Conservation (phyloP, 2,113 vertebrate species). For the Morone saxatilis region DNA sequence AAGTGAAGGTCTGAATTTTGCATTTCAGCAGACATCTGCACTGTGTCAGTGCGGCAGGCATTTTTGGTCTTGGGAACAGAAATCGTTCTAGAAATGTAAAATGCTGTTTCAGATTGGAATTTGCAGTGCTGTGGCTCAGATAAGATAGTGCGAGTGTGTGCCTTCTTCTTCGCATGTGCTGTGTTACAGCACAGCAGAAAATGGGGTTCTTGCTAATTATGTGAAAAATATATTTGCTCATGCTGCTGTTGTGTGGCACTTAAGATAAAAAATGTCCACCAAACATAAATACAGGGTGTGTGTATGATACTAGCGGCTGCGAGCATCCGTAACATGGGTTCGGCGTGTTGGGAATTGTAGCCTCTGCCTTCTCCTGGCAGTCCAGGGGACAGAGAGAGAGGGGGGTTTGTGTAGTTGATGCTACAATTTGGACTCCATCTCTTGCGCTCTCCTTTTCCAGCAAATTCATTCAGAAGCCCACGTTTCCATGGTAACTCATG, state of each 20-base stretch:
- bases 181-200: slow-evolving; percentile 8
- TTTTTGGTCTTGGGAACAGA: slow-evolving; percentile 10
- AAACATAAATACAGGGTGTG: slow-evolving; percentile 14
- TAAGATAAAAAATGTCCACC: slow-evolving; percentile 23
- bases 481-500: slow-evolving; percentile 82
- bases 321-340: slow-evolving; percentile 39
- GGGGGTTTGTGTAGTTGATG: slow-evolving; percentile 64
- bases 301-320: neutral
- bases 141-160: neutral
- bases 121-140: neutral
- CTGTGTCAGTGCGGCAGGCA: neutral
- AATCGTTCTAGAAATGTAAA: neutral
- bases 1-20: neutral
- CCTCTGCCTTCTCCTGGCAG: slow-evolving; percentile 61
- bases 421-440: slow-evolving; percentile 81
- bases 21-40: slow-evolving; percentile 6
- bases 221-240: neutral
- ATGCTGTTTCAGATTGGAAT: neutral
- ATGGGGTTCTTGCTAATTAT: slow-evolving; percentile 6
- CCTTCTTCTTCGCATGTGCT: slow-evolving; percentile 3
- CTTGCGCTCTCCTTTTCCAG: slow-evolving; percentile 62
- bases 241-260: neutral
- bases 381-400: slow-evolving; percentile 35
- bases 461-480: slow-evolving; percentile 83
- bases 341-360: slow-evolving; percentile 56